Percentiles rank a stretch among this genome's conserved stretches.
These are phyloP conservation scores for Idaea biselata DNA, from an alignment of 2,888 invertebrate species.

Conservation along the genomic window DNA sequence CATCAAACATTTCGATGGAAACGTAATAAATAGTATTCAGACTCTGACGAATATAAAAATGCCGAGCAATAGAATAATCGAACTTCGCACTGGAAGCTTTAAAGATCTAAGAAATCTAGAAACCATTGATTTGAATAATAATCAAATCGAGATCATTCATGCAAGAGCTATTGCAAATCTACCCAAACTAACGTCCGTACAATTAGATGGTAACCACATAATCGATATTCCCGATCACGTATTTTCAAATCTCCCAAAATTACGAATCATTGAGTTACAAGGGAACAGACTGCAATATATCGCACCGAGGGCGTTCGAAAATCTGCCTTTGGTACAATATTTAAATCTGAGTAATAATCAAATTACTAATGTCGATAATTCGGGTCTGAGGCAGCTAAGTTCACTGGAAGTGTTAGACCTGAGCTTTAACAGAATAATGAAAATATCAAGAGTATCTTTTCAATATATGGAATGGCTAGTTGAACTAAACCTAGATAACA, in stretches of 20 bases:
- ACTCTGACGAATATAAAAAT: slow-evolving; percentile 86
- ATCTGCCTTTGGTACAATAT: slow-evolving; percentile 88
- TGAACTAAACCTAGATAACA: slow-evolving; percentile 91
- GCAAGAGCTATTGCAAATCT: slow-evolving; percentile 86
- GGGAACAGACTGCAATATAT: slow-evolving; percentile 88
- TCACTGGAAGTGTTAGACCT: slow-evolving; percentile 92
- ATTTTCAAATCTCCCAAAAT: slow-evolving; percentile 87
- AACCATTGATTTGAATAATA: slow-evolving; percentile 89
- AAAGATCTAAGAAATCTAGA: slow-evolving; percentile 85
- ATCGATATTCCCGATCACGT: slow-evolving; percentile 87
- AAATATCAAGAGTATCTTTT: slow-evolving; percentile 84
- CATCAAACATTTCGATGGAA: slow-evolving; percentile 84
- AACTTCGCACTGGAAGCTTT: slow-evolving; percentile 86
- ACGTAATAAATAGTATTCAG: slow-evolving; percentile 85
- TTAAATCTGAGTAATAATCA: slow-evolving; percentile 92
- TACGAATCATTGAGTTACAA: slow-evolving; percentile 88
- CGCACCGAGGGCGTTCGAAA: slow-evolving; percentile 87
- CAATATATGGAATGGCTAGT: slow-evolving; percentile 92
- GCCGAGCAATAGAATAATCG: slow-evolving; percentile 87
- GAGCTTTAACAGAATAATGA: slow-evolving; percentile 87
- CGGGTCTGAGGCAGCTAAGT: slow-evolving; percentile 85
- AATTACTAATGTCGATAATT: slow-evolving; percentile 86
- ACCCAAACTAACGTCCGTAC: slow-evolving; percentile 85
- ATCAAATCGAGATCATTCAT: slow-evolving; percentile 88
- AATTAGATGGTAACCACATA: slow-evolving; percentile 86